Base-by-base conservation (phyloP, 2,797 vertebrate species). In the Menidia menidia region DNA sequence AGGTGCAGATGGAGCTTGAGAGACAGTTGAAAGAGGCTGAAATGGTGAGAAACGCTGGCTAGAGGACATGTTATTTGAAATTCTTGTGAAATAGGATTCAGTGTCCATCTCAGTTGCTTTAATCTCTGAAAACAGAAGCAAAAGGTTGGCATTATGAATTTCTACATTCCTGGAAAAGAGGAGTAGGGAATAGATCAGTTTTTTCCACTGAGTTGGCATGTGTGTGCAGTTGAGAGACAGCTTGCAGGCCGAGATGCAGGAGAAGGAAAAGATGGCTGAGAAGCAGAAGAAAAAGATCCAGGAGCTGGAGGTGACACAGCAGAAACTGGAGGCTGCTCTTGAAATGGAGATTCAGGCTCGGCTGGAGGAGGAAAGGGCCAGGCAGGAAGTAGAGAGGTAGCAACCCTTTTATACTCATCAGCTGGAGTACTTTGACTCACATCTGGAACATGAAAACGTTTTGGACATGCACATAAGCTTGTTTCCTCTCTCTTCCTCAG, bases 281-380 rank as follows among this genome's bases (percentile, higher is more conserved):
- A 88, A 87, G 19, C 94, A 95, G 78, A 93, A 90, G 56, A 90
- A 57, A 66, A 92, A 89, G 75, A 95, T 95, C 69, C 77, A 79
- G 39, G 95, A 95, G 79, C 60, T 95, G 78, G 95, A 95, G 86
- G 62, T 90, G 75, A 95, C 88, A 0, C 94, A 95, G 81, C 54
- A 31, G 77, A 88, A 92, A 54, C 88, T 95, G 61, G 94, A 95
- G 72, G 87, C 75, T 2, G 93, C 93, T 0, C 92, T 95, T 31
- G 87, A 92, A 62, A 73, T 90, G 64, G 92, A 95, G 89, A 95
- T 94, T 55, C 93, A 93, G 72, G 92, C 93, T 5, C 92, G 90
- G 12, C 69, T 89, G 73, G 92, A 94, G 86, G 94, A 95, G 85
- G 94, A 95, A 81, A 64, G 77, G 25, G 89, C 71, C 42, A 86